A percentile compares a stretch with the other conserved stretches of the same genome.
These are phyloP conservation scores for Lasioglossum marginatum DNA, from an alignment of 2,888 invertebrate species.

Conservation along the genomic window DNA sequence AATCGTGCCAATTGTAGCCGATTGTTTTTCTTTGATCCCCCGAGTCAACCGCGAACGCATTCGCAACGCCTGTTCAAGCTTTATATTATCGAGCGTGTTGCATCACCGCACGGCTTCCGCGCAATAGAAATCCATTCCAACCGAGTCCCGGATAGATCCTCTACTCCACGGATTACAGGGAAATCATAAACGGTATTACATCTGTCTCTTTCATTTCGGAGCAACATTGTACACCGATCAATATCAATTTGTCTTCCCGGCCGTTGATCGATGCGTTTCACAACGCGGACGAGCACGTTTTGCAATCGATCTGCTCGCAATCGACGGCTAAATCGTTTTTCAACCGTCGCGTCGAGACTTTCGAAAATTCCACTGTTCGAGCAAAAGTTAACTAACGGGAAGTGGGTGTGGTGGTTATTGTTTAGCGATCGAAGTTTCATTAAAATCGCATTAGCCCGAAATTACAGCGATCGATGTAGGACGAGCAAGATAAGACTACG, in stretches of 20 bases:
- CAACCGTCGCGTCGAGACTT: constrained; percentile 19
- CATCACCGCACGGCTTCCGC: constrained; percentile 26
- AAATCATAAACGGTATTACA: not conserved
- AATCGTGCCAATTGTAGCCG: constrained; percentile 50
- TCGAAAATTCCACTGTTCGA: constrained; percentile 47
- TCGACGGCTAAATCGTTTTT: constrained; percentile 25
- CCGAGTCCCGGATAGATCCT: not conserved
- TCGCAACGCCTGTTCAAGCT: constrained; percentile 5
- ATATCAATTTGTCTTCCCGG: constrained; percentile 25
- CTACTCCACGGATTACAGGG: not conserved
- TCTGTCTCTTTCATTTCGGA: not conserved
- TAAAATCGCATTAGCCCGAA: constrained; percentile 18
- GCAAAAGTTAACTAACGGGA: constrained; percentile 28
- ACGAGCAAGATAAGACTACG: not conserved
- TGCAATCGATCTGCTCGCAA: constrained; percentile 30
- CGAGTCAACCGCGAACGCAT: constrained; percentile 3
- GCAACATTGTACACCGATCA: not conserved
- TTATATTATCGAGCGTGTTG: constrained; percentile 2
- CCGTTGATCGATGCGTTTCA: constrained; percentile 13
- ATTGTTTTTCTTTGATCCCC: constrained; percentile 43
- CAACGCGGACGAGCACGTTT: constrained; percentile 19
- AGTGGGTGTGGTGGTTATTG: not conserved
- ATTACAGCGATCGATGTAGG: not conserved
- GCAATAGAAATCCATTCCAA: constrained; percentile 6
- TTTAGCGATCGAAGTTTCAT: constrained; percentile 10